Percentiles rank a stretch among this genome's conserved stretches.
phyloP scores from a whole-genome alignment of 1,140 invertebrate genomes.

The Aradophagus sp. region DNA sequence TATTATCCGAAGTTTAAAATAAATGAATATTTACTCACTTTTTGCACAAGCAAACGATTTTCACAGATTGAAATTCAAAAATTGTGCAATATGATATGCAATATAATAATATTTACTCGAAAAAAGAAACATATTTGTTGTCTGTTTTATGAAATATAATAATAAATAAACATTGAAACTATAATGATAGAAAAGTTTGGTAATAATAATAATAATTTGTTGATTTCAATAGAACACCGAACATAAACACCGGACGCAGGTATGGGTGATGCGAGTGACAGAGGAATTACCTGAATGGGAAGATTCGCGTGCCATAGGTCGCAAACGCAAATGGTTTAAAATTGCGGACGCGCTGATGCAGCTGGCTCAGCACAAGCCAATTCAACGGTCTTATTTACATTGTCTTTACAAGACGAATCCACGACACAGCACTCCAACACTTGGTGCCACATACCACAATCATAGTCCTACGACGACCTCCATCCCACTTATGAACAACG shows the following conservation, averaged over 20 bases:
- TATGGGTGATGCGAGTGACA: constrained; percentile 93
- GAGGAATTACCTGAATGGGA: constrained; percentile 96
- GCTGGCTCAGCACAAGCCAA: constrained; percentile 91
- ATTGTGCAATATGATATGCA: too few relatives aligned
- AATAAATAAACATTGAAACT: too few relatives aligned
- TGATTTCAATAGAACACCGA: constrained; percentile 84
- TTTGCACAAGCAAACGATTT: too few relatives aligned
- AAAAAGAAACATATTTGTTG: too few relatives aligned
- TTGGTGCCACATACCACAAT: constrained; percentile 65
- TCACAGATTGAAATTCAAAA: too few relatives aligned
- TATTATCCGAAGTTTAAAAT: too few relatives aligned
- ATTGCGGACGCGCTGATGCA: constrained; percentile 90
- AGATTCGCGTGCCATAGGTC: constrained; percentile 90
- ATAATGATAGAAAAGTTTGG: too few relatives aligned
- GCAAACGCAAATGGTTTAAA: constrained; percentile 93
- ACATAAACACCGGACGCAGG: constrained; percentile 93
- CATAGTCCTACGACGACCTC: constrained; percentile 67
- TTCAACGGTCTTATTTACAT: constrained; percentile 90
- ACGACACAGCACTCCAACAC: constrained; percentile 63
- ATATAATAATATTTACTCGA: too few relatives aligned
- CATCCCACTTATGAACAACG: constrained; percentile 72
- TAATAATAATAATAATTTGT: too few relatives aligned
- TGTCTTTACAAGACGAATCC: constrained; percentile 73
- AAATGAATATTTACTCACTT: too few relatives aligned
- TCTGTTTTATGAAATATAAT: too few relatives aligned